These are phyloP conservation scores for Benthochromis sp. DNA, from an alignment of 2,113 vertebrate species.

Conservation along the genomic window DNA sequence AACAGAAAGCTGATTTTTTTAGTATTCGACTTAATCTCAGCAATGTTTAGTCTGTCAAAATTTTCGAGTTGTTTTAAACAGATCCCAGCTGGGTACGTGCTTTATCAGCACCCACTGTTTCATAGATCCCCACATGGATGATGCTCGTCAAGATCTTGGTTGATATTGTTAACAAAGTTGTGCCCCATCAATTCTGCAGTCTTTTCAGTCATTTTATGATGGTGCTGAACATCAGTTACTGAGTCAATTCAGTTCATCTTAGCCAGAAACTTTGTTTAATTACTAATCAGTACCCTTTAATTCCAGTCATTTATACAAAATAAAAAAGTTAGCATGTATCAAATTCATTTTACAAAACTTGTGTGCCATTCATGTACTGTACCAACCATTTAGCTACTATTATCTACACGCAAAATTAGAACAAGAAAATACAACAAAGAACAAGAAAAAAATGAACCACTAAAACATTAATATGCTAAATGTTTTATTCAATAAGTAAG, in stretches of 20 bases:
- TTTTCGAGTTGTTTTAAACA: not conserved
- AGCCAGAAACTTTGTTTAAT: not conserved
- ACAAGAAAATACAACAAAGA: not conserved
- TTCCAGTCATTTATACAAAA: not conserved
- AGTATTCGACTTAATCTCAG: not conserved
- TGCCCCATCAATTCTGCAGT: not conserved
- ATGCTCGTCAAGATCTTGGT: not conserved
- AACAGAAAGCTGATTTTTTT: not conserved
- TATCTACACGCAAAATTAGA: not conserved
- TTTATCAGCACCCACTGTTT: not conserved
- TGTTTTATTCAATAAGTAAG: not conserved
- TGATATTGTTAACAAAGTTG: not conserved
- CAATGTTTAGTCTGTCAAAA: not conserved
- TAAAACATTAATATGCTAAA: not conserved
- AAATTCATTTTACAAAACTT: not conserved
- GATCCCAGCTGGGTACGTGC: not conserved
- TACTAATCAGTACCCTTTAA: not conserved
- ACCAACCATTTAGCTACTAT: not conserved
- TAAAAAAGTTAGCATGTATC: not conserved
- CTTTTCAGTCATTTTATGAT: not conserved
- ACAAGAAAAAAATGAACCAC: not conserved
- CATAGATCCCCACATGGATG: not conserved
- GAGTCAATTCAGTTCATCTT: not conserved
- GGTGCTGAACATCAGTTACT: not conserved
- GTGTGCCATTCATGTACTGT: not conserved